Percentiles rank a stretch among this genome's conserved stretches.
These are phyloP conservation scores for Heliconius hortense DNA, from an alignment of 2,888 invertebrate genomes.

Conservation along the genomic window DNA sequence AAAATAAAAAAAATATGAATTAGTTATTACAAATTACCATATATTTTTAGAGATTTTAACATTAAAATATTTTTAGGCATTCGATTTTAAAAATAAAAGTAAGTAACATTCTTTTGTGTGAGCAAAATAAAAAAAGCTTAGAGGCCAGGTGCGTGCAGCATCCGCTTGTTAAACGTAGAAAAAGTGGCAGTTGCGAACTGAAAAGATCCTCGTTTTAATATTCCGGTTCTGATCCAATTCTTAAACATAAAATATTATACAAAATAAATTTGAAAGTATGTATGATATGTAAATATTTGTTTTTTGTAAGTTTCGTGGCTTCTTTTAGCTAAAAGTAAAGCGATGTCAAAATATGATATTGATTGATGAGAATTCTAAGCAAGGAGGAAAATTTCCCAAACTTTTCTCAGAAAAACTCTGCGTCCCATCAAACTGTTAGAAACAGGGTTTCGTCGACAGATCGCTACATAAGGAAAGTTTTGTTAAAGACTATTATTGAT, in stretches of 20 bases:
- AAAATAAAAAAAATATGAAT: background rate
- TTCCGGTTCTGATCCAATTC: background rate
- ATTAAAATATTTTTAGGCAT: constrained; percentile 13
- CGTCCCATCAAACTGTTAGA: constrained; percentile 64
- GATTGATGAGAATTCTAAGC: constrained; percentile 62
- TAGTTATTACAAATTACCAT: background rate
- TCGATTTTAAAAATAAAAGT: constrained; percentile 35
- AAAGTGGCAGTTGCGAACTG: constrained; percentile 50
- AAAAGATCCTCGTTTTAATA: constrained; percentile 26
- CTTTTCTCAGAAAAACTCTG: constrained; percentile 58
- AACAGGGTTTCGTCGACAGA: constrained; percentile 54
- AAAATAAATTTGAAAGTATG: background rate
- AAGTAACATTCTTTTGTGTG: constrained; percentile 28
- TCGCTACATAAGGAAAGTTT: constrained; percentile 53
- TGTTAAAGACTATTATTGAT: constrained; percentile 28
- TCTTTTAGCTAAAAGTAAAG: constrained; percentile 30
- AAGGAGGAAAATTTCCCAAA: constrained; percentile 52
- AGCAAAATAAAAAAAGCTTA: constrained; percentile 43
- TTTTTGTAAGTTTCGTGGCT: constrained; percentile 25
- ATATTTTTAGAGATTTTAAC: background rate
- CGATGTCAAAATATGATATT: constrained; percentile 51
- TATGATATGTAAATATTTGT: constrained; percentile 19
- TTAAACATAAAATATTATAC: background rate
- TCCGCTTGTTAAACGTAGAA: constrained; percentile 62
- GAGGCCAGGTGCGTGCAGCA: constrained; percentile 73